Evolutionary conservation across 2,797 vertebrate species (phyloP), one percentile per base, ranked within the genome.

Genomic region (Acanthiza pusilla): DNA sequence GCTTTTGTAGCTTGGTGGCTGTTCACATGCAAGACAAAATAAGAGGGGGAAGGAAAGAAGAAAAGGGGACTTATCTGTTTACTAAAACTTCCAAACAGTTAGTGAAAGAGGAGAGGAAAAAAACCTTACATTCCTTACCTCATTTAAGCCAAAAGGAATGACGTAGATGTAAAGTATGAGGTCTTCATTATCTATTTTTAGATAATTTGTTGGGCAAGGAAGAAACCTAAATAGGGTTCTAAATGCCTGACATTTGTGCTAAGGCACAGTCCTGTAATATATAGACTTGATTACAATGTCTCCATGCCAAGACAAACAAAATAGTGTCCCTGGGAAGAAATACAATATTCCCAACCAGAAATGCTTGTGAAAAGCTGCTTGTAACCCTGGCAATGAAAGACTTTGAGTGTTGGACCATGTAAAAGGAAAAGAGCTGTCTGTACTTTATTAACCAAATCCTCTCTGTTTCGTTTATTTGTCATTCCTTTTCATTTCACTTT

Each of bases 351-450:
- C 96, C 93, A 95, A 96, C 86, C 81, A 97, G 95, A 96, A 97
- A 96, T 96, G 87, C 96, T 93, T 94, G 91, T 95, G 92, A 94
- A 93, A 96, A 93, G 96, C 96, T 96, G 93, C 95, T 82, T 42
- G 97, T 98, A 97, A 95, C 98, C 97, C 96, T 97, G 97, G 97
- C 83, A 96, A 98, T 95, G 91, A 94, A 96, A 97, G 97, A 93
- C 95, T 88, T 68, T n/a, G 94, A 96, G 74, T 94, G 60, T 71
- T 53, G 22, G 83, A 80, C 80, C 82, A 78, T 87, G 90, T 96
- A 91, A 96, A 96, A 76, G 62, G 77, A 84, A 91, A 93, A 91
- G 88, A 92, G 93, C 94, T 95, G 91, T 88, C 94, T 97, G 94
- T 97, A 90, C 94, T 97, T 97, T 78, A 75, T 97, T 96, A 92